Base-by-base conservation (phyloP, 2,888 invertebrate species). In the Fragum whitleyi region DNA sequence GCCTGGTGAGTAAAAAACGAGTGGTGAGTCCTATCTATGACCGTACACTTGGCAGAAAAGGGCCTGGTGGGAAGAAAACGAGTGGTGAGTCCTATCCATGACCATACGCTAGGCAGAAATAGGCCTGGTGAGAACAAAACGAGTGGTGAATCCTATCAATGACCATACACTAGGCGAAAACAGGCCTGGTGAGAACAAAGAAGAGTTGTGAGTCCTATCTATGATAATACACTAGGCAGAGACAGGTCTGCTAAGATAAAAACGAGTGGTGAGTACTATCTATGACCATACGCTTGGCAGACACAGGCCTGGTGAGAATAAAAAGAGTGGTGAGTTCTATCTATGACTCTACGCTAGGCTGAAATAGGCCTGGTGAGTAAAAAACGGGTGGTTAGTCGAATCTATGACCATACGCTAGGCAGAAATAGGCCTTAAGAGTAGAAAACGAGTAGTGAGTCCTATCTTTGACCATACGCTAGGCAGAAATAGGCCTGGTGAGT, bases 191-290 rank as follows among this genome's bases (percentile, higher is more conserved):
- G 9, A 11, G 16, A 42, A 11, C 16, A 42, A 42, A 42, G 16
- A 42, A 11, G 42, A 11, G 9, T 42, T 42, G 11, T 42, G 59
- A 92, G 92, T 62, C 92, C 92, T 1, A 79, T 68, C 21, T 67
- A 42, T 39, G 92, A 92, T 73, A 91, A 92, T 65, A 90, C 91
- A 3, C 83, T 84, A n/a, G 88, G 90, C 42, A 90, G 21, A 32
- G 9, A 65, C 21, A 51, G 81, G 73, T 90, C 90, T 88, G 72
- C 28, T 62, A 62, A 21, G 47, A 6, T n/a, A n/a, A n/a, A n/a
- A n/a, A n/a, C n/a, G n/a, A n/a, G n/a, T 42, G 42, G 9, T 42
- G 42, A 11, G 16, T 42, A 9, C 16, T 42, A 42, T 11, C 9
- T 11, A 11, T 16, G 9, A 9, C 16, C 42, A 42, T 42, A 42